Evolutionary conservation across 2,113 vertebrate species (phyloP), one percentile per base, ranked within the genome.

Genomic region (Centropus unirufus): DNA sequence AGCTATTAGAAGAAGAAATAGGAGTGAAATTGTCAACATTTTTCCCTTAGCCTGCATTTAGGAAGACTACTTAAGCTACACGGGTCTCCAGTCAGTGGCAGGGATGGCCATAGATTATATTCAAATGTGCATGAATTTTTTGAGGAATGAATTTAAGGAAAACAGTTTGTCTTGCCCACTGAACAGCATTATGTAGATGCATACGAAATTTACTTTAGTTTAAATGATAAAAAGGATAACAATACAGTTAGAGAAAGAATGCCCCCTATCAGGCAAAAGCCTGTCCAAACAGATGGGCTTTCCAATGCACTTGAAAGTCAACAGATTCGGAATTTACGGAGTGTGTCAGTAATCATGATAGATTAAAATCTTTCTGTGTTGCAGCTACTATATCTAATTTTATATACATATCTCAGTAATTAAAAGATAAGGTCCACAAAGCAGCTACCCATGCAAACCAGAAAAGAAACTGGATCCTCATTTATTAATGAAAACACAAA

Each of bases 1-100:
- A 89, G 74, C 77, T 83, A 94, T 95, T 93, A 96, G 90, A 93
- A 94, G 87, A 94, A 72, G 70, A 81, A 95, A 96, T 39, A 57
- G 39, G 0, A 3, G n/a, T 80, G 76, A 74, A 92, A 94, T 92
- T 92, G 89, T 93, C 59, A 96, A 78, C 79, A 96, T 95, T 81
- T 92, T 76, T 95, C 95, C 92, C 84, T 83, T 68, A 92, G 64
- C 55, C 44, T 89, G 57, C 74, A 82, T 96, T 96, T 88, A 90
- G 89, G 30, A 74, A 92, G 64, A 83, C 32, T 79, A 59, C 93
- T 88, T 86, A 81, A 94, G 89, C 76, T 93, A 27, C 62, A 44
- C n/a, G 59, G 49, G 19, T 90, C 87, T 93, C 84, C 69, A 95
- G 89, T 66, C 79, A 84, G 89, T 49, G 54, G 24, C 57, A 91